Conservation (phyloP, 1,140 invertebrate genomes). For the Leucophenga varia region DNA sequence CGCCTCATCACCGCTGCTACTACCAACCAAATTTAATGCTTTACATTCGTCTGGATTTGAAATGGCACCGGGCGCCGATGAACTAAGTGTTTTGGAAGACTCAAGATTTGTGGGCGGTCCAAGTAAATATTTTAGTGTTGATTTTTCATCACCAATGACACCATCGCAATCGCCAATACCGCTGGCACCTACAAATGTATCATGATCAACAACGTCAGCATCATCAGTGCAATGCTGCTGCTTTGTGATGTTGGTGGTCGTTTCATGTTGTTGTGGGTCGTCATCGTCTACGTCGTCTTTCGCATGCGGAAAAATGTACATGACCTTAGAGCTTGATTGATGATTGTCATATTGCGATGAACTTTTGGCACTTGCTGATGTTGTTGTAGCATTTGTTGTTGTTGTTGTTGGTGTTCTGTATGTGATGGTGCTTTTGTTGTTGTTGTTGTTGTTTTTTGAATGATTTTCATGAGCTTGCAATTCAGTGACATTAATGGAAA, state of each 20-base stretch:
- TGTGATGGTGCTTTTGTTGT: conserved; percentile 9
- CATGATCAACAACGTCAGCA: conserved; percentile 11
- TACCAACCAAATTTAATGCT: conserved; percentile 8
- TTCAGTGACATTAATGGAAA: conserved; percentile 28
- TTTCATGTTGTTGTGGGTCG: no score
- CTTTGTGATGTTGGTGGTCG: no score
- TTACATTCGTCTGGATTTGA: conserved; percentile 66
- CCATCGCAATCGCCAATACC: conserved; percentile 7
- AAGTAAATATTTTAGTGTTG: conserved; percentile 39
- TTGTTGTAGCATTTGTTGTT: neutral
- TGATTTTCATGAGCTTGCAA: conserved; percentile 13
- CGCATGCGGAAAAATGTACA: conserved; percentile 30
- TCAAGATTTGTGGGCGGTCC: conserved; percentile 61
- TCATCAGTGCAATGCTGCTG: conserved; percentile 21
- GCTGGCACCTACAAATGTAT: conserved; percentile 39
- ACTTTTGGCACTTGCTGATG: no score
- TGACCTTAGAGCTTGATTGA: conserved; percentile 35
- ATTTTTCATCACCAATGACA: neutral
- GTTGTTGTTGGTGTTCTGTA: conserved; percentile 1
- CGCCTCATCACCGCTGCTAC: conserved; percentile 3
- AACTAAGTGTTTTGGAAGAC: conserved; percentile 71
- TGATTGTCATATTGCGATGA: neutral
- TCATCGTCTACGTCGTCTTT: conserved; percentile 9
- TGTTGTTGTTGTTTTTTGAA: conserved; percentile 9
- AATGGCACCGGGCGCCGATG: conserved; percentile 82